Conservation (phyloP, 2,113 vertebrate genomes). For the Megaceryle torquata region DNA sequence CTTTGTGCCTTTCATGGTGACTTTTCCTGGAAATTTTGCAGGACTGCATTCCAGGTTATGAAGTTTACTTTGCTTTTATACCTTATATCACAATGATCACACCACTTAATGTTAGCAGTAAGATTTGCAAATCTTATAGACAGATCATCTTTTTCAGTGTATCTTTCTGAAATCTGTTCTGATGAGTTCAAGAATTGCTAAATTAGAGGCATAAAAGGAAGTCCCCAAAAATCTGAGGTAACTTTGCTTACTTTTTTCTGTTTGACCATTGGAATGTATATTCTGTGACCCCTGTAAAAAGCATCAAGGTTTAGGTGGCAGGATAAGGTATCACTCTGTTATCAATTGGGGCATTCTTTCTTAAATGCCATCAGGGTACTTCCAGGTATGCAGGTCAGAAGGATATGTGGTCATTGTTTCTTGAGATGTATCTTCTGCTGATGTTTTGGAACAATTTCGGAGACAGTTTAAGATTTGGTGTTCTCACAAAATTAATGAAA, state of each 20-base stretch:
- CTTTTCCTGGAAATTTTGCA: not conserved
- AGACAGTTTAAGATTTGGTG: not conserved
- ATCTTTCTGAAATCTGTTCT: not conserved
- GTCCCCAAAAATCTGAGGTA: too few relatives aligned
- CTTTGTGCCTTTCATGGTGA: not conserved
- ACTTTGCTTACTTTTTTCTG: too few relatives aligned
- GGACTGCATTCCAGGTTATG: rapidly evolving
- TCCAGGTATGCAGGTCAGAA: not conserved
- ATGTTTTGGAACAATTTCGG: not conserved
- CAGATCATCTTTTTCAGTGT: not conserved
- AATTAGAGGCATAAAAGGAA: not conserved
- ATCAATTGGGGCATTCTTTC: not conserved
- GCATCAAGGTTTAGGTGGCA: not conserved
- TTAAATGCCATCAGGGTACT: not conserved
- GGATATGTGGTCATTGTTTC: rapidly evolving
- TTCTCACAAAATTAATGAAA: not conserved
- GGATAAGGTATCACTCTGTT: not conserved
- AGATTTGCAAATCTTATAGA: rapidly evolving
- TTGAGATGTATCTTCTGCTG: not conserved
- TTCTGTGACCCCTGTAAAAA: not conserved
- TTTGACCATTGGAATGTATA: not conserved
- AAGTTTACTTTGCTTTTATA: not conserved
- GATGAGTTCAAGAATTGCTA: not conserved
- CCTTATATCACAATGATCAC: not conserved
- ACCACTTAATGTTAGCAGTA: not conserved